Evolutionary conservation across 2,797 vertebrate species (phyloP), one percentile per base, ranked within the genome.

Genomic region (Eupleurogrammus muticus): DNA sequence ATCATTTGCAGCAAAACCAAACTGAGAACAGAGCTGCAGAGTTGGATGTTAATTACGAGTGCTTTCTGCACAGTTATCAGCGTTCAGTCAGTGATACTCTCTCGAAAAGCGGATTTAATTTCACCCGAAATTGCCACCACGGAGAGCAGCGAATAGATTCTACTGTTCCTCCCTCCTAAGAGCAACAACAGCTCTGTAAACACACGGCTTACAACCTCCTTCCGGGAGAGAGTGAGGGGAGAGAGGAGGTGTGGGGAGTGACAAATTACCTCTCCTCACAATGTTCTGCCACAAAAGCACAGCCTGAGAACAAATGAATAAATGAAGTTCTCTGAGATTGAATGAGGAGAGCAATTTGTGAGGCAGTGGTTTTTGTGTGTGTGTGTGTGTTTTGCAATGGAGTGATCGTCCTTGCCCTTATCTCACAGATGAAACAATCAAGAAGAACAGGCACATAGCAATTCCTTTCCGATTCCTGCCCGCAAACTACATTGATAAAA

Each of bases 261-360:
- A 92, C 82, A 87, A 89, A 92, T 91, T 74, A 88, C 86, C 77
- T 85, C 72, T 80, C 64, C 58, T 67, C 79, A 81, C 89, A 84
- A 86, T 60, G 59, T 68, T 66, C 70, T 32, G 73, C 72, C 59
- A 76, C 87, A 87, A 79, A 53, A 76, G 78, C 64, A 28, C 64
- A 61, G 78, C 66, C 87, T 40, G 76, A 71, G 82, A 85, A 88
- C 84, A 87, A 88, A 89, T 93, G 86, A 91, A 93, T 92, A 92
- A 88, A 92, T 92, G 86, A 91, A 87, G 82, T 89, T 86, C 72
- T 68, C 70, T 13, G 60, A 80, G 81, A 88, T 77, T 88, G 83
- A 86, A 85, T 55, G 66, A 78, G 78, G 68, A 63, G 67, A 59
- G 75, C 79, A 70, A 83, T 87, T 84, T 76, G 70, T 47, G 66